phyloP scores from a whole-genome alignment of 2,113 vertebrate species.

The Leucosticte australis region DNA sequence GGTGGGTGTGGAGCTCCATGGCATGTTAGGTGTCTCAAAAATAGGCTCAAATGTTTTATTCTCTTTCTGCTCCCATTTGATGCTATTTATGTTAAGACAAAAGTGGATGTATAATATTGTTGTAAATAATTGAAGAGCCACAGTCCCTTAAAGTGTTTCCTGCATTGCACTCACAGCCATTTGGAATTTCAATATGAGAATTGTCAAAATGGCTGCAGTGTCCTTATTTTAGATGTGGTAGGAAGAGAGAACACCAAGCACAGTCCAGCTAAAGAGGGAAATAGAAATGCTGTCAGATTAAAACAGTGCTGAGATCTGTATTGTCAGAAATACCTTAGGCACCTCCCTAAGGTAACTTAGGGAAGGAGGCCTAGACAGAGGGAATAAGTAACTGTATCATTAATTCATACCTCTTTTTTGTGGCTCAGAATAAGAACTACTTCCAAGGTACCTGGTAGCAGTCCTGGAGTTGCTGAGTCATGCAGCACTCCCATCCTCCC shows the following conservation, averaged over 20 bases:
- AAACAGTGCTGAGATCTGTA: not conserved
- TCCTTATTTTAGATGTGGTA: constrained; percentile 42
- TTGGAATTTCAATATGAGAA: not conserved
- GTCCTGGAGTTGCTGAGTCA: not conserved
- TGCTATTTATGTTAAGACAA: constrained; percentile 51
- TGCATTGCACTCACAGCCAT: not conserved
- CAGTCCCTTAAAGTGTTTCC: constrained; percentile 19
- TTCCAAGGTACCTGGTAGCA: not conserved
- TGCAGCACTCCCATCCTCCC: too few relatives aligned
- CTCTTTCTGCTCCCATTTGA: constrained; percentile 15
- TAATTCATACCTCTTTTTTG: not conserved
- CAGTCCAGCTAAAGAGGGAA: not conserved
- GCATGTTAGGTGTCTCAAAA: constrained; percentile 22
- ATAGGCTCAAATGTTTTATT: constrained; percentile 34
- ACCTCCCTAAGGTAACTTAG: not conserved
- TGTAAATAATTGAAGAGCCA: constrained; percentile 52
- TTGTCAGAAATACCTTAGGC: not conserved
- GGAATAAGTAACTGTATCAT: not conserved
- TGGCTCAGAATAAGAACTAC: not conserved
- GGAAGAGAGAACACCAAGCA: constrained; percentile 11
- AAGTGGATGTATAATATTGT: constrained; percentile 13
- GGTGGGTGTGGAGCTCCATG: not conserved
- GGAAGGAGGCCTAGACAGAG: not conserved
- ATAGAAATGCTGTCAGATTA: not conserved
- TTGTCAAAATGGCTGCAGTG: not conserved